Evolutionary conservation across 2,797 vertebrate species (phyloP).

Genomic region (Helostoma temminkii): DNA sequence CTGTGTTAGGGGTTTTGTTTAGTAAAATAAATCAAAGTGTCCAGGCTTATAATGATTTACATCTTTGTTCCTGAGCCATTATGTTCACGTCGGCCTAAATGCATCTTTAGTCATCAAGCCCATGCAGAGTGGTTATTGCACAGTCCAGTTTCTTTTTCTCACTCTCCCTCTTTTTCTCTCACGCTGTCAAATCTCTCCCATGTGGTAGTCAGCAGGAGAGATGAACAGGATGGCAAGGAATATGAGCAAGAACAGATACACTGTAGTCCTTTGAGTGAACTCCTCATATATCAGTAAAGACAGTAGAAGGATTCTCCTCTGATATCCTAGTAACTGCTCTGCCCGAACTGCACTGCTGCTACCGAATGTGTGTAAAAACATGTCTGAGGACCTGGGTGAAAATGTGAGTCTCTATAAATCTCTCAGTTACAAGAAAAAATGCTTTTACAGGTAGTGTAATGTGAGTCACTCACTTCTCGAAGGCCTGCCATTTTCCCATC

Average conservation of each 20-base stretch:
- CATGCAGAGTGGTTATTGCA: background rate
- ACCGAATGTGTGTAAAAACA: slow-evolving; percentile 19
- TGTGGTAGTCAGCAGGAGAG: slow-evolving; percentile 11
- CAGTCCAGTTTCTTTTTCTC: background rate
- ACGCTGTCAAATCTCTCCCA: slow-evolving; percentile 26
- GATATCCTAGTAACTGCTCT: background rate
- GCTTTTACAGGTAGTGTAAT: slow-evolving; percentile 46
- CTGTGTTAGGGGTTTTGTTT: slow-evolving; percentile 21
- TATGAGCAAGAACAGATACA: slow-evolving; percentile 7
- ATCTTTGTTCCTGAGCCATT: slow-evolving; percentile 16
- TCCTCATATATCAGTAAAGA: slow-evolving; percentile 19
- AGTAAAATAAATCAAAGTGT: slow-evolving; percentile 39
- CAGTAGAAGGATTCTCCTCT: slow-evolving; percentile 2
- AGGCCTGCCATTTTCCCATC: slow-evolving; percentile 49
- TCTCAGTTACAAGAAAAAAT: slow-evolving; percentile 30
- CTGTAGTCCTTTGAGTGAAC: slow-evolving; percentile 19
- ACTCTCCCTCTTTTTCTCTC: background rate
- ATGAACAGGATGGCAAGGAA: slow-evolving; percentile 13
- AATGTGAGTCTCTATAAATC: slow-evolving; percentile 27
- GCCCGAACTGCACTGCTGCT: background rate
- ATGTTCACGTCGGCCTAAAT: slow-evolving; percentile 22
- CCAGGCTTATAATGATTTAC: slow-evolving; percentile 1
- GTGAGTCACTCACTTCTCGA: slow-evolving; percentile 45
- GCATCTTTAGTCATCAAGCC: slow-evolving; percentile 32
- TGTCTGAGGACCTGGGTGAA: slow-evolving; percentile 3